Conservation (phyloP, 2,113 vertebrate species). For the Podarcis muralis region DNA sequence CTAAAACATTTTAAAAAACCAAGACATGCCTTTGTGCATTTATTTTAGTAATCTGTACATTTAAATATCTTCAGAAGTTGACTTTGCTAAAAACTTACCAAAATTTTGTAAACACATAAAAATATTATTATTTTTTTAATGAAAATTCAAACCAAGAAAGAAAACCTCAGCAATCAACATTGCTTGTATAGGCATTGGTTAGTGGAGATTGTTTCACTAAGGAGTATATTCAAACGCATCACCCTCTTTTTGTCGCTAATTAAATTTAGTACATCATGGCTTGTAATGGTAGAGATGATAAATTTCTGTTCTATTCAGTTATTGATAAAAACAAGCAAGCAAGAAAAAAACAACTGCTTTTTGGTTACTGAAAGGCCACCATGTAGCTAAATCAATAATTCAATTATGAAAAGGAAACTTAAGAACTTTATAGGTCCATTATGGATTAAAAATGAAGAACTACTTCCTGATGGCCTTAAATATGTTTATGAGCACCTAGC, state of each 20-base stretch:
- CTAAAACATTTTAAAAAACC: conserved; percentile 81
- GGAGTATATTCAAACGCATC: conserved; percentile 80
- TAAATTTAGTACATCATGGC: conserved; percentile 56
- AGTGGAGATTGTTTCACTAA: conserved; percentile 74
- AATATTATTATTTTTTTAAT: conserved; percentile 80
- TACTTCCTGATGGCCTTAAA: conserved; percentile 28
- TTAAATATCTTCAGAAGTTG: conserved; percentile 87
- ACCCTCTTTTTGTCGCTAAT: conserved; percentile 57
- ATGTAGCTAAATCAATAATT: conserved; percentile 54
- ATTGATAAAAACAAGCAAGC: conserved; percentile 44
- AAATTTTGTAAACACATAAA: conserved; percentile 95
- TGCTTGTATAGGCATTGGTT: conserved; percentile 85
- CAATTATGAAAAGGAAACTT: conserved; percentile 52
- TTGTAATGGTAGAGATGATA: conserved; percentile 54
- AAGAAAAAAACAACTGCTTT: conserved; percentile 60
- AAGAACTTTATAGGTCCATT: conserved; percentile 30
- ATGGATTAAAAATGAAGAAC: conserved; percentile 32
- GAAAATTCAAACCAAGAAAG: conserved; percentile 82
- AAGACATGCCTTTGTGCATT: conserved; percentile 74
- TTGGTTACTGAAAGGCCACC: conserved; percentile 54
- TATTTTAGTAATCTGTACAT: conserved; percentile 77
- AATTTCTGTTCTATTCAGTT: conserved; percentile 40
- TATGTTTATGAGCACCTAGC: conserved; percentile 56
- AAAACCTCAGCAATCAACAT: conserved; percentile 81
- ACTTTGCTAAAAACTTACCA: conserved; percentile 93